Evolutionary conservation across 2,888 invertebrate genomes (phyloP).

Genomic region (Drosophila pegasa): DNA sequence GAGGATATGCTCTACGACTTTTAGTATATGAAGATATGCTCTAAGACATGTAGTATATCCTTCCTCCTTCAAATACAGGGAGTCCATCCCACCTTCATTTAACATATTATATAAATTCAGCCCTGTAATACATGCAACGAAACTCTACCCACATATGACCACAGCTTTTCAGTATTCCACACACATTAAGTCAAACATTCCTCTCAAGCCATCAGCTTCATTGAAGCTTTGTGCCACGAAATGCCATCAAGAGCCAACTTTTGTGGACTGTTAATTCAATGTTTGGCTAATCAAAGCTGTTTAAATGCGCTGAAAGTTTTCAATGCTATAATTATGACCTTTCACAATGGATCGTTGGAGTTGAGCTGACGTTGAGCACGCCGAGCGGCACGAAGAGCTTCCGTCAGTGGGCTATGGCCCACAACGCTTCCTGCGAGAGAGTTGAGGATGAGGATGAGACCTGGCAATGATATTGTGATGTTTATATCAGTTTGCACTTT

Average conservation of each 20-base stretch:
- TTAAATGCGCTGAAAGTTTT: slow-evolving; percentile 3
- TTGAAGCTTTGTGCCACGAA: neutral
- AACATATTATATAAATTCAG: too few relatives aligned
- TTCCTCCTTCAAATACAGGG: too few relatives aligned
- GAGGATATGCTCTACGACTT: too few relatives aligned
- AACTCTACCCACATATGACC: too few relatives aligned
- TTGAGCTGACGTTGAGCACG: slow-evolving; percentile 39
- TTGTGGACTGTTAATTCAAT: slow-evolving; percentile 6
- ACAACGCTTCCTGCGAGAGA: slow-evolving; percentile 20
- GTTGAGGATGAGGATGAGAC: slow-evolving; percentile 18
- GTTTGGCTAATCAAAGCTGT: slow-evolving; percentile 13
- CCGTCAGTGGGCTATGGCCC: slow-evolving; percentile 55
- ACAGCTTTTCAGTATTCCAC: too few relatives aligned
- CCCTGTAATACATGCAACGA: too few relatives aligned
- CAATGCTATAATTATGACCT: slow-evolving; percentile 28
- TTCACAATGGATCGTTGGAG: slow-evolving; percentile 12
- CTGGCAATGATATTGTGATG: slow-evolving; percentile 40
- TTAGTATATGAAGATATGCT: too few relatives aligned
- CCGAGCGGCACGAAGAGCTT: slow-evolving; percentile 50
- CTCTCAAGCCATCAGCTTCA: neutral
- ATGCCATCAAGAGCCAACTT: slow-evolving; percentile 7
- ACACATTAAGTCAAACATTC: neutral
- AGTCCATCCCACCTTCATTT: too few relatives aligned
- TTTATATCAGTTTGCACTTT: slow-evolving; percentile 57
- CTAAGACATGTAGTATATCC: too few relatives aligned